A percentile compares a stretch with the other conserved stretches of the same genome.
Evolutionary conservation across 2,113 vertebrate species (phyloP).

Genomic region (Heliornis fulica): DNA sequence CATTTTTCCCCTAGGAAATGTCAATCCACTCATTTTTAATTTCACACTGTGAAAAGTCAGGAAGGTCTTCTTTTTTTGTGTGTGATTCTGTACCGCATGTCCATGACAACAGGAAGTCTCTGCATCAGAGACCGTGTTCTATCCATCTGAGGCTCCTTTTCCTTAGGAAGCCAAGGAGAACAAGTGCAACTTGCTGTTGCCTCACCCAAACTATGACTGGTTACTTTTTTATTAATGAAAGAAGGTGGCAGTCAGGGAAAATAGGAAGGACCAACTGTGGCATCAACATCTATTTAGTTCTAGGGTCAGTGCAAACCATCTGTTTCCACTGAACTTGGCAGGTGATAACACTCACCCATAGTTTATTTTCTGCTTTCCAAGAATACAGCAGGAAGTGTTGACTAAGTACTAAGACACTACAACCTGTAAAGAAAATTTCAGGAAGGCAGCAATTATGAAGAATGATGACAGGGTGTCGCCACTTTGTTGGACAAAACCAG

Average conservation of each 20-base stretch:
- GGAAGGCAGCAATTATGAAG: constrained; percentile 13
- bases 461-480: background rate
- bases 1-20: background rate
- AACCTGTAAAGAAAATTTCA: constrained; percentile 9
- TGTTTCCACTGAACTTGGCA: constrained; percentile 60
- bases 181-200: background rate
- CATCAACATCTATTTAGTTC: constrained; percentile 55
- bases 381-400: constrained; percentile 36
- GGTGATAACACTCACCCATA: constrained; percentile 44
- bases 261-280: constrained; percentile 2
- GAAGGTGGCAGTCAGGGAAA: background rate
- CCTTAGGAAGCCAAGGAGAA: background rate
- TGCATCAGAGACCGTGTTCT: background rate
- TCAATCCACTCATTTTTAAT: background rate
- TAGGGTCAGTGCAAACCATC: constrained; percentile 20
- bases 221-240: background rate
- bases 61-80: background rate
- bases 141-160: background rate
- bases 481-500: too few relatives aligned
- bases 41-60: background rate
- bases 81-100: background rate
- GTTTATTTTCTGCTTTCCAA: constrained; percentile 63
- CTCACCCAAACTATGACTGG: background rate
- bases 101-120: background rate
- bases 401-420: constrained; percentile 24